phyloP scores from a whole-genome alignment of 1,140 invertebrate genomes.

The Drosophila elegans region DNA sequence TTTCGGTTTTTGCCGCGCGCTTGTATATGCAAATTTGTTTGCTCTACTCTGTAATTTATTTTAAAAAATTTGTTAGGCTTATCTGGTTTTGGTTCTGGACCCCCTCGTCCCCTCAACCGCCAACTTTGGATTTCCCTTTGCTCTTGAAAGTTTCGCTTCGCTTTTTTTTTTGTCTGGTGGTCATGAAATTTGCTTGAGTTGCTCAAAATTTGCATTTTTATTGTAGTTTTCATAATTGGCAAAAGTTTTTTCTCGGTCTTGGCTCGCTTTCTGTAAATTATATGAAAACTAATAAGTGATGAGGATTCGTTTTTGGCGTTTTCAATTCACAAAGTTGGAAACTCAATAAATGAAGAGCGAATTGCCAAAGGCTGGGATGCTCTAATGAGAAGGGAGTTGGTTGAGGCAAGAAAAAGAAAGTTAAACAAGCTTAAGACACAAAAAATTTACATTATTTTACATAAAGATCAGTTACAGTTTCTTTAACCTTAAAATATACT shows the following conservation, averaged over 20 bases:
- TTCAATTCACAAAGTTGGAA: constrained; percentile 32
- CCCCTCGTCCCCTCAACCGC: constrained; percentile 14
- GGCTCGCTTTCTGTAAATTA: constrained; percentile 60
- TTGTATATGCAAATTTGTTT: constrained; percentile 80
- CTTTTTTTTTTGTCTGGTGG: constrained; percentile 42
- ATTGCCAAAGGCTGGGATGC: constrained; percentile 4
- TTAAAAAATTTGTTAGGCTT: constrained; percentile 82
- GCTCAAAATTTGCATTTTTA: constrained; percentile 74
- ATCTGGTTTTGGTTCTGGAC: constrained; percentile 55
- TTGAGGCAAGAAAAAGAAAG: constrained; percentile 6
- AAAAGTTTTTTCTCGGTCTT: constrained; percentile 56
- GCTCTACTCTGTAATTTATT: constrained; percentile 82
- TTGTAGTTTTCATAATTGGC: constrained; percentile 78
- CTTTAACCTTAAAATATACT: too few species aligned
- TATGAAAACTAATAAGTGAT: constrained; percentile 75
- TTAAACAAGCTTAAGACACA: not conserved
- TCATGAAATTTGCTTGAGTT: constrained; percentile 63
- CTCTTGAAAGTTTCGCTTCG: constrained; percentile 36
- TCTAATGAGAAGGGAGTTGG: constrained; percentile 18
- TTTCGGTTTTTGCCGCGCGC: constrained; percentile 45
- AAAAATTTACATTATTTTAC: too few species aligned
- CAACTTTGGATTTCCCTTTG: constrained; percentile 35
- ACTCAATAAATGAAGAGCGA: constrained; percentile 40
- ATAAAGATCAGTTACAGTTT: too few species aligned
- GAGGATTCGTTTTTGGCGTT: constrained; percentile 56